These are phyloP conservation scores for Fissipunctia ypsillon DNA, from an alignment of 2,888 invertebrate genomes.

Conservation along the genomic window DNA sequence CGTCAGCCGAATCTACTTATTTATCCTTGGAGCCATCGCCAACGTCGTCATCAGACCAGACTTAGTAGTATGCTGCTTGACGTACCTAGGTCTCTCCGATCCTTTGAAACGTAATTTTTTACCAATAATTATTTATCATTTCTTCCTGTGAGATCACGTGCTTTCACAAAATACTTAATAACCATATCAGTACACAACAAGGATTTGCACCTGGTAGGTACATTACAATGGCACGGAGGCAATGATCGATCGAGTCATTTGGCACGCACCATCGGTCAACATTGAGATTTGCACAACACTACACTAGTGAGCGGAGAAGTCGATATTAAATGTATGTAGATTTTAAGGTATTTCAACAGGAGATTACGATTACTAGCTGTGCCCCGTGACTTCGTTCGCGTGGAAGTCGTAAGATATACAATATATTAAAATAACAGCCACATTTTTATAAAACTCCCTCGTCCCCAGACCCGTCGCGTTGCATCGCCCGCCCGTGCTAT, in stretches of 20 bases:
- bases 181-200: slow-evolving; percentile 37
- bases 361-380: too few species aligned
- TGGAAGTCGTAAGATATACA: too few species aligned
- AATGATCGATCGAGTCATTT: slow-evolving; percentile 87
- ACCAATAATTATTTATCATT: not conserved
- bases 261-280: slow-evolving; percentile 87
- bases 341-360: not conserved
- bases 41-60: not conserved
- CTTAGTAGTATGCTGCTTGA: too few species aligned
- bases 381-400: too few species aligned
- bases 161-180: slow-evolving; percentile 28
- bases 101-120: not conserved
- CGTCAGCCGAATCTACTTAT: not conserved
- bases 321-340: slow-evolving; percentile 31
- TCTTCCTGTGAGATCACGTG: slow-evolving; percentile 27
- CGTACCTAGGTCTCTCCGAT: not conserved
- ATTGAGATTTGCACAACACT: slow-evolving; percentile 83
- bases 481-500: too few species aligned
- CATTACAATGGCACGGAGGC: slow-evolving; percentile 73
- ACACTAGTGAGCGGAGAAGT: slow-evolving; percentile 64
- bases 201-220: slow-evolving; percentile 78
- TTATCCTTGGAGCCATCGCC: not conserved
- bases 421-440: too few species aligned
- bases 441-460: too few species aligned
- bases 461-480: too few species aligned